A percentile compares a stretch with the other conserved stretches of the same genome.
Conservation (phyloP, 1,140 invertebrate genomes). For the Eumaeus atala region DNA sequence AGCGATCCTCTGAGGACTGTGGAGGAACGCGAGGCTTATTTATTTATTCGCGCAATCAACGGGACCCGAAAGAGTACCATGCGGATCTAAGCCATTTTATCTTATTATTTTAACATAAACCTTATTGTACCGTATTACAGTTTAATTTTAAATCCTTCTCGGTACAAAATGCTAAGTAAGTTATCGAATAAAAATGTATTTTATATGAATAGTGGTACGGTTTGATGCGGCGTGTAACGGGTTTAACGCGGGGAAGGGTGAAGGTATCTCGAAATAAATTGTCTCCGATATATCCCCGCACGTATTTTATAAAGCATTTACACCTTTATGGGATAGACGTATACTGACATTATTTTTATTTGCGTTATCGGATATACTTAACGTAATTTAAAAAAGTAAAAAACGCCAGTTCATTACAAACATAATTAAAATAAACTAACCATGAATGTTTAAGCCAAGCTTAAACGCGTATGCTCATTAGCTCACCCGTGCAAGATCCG, state of each 20-base stretch:
- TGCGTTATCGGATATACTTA: too few species aligned
- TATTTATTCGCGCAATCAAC: conserved; percentile 52
- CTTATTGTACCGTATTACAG: not conserved
- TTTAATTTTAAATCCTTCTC: conserved; percentile 10
- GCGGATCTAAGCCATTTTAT: conserved; percentile 15
- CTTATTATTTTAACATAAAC: conserved; percentile 5
- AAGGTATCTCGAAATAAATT: conserved; percentile 57
- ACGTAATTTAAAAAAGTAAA: too few species aligned
- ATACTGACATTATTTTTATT: conserved; percentile 30
- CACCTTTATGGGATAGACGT: conserved; percentile 39
- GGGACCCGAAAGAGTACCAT: conserved; percentile 31
- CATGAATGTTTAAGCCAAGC: too few species aligned
- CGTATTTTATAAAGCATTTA: conserved; percentile 61
- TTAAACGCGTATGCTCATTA: too few species aligned
- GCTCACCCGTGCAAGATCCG: too few species aligned
- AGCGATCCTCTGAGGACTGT: conserved; percentile 23
- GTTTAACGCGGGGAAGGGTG: conserved; percentile 23
- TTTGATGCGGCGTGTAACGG: conserved; percentile 14
- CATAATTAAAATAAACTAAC: too few species aligned
- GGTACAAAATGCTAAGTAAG: not conserved
- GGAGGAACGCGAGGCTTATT: conserved; percentile 32
- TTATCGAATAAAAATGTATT: conserved; percentile 11
- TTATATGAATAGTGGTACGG: conserved; percentile 10
- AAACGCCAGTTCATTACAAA: too few species aligned
- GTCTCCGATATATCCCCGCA: conserved; percentile 58